A percentile compares a stretch with the other conserved stretches of the same genome.
Conservation (phyloP, 1,140 invertebrate species). For the Acromyrmex heyeri region DNA sequence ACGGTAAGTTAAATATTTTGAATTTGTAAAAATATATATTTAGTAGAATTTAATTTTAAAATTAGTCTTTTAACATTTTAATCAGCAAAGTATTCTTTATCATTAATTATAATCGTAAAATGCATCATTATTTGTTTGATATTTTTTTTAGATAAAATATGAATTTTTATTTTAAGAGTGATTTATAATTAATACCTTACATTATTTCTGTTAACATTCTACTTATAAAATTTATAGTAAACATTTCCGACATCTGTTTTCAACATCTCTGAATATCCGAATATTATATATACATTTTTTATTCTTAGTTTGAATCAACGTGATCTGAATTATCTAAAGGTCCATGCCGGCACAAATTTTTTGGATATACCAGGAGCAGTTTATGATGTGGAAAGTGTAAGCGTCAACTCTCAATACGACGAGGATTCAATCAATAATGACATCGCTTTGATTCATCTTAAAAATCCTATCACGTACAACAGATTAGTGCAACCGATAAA, state of each 20-base stretch:
- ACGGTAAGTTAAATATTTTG: conserved; percentile 4
- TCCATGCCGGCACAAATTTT: conserved; percentile 49
- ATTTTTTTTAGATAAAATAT: too few species aligned
- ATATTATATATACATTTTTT: neutral
- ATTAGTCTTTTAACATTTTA: neutral
- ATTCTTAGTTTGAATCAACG: neutral
- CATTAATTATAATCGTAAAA: too few species aligned
- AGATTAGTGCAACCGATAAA: conserved; percentile 70
- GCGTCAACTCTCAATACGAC: conserved; percentile 76
- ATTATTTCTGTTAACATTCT: too few species aligned
- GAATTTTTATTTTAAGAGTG: too few species aligned
- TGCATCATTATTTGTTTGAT: too few species aligned
- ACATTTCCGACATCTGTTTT: neutral
- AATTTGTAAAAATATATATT: neutral
- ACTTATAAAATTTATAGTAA: too few species aligned
- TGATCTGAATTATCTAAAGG: neutral
- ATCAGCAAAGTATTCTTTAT: too few species aligned
- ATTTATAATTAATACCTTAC: too few species aligned
- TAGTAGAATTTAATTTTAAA: neutral
- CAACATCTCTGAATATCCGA: neutral
- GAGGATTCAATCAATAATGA: conserved; percentile 77
- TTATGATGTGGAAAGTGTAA: conserved; percentile 67
- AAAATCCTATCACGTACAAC: conserved; percentile 62
- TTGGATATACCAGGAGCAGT: conserved; percentile 9
- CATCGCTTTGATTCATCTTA: conserved; percentile 82